These are phyloP conservation scores for Brachionus calyciflorus DNA, from an alignment of 1,140 invertebrate species.

Conservation along the genomic window DNA sequence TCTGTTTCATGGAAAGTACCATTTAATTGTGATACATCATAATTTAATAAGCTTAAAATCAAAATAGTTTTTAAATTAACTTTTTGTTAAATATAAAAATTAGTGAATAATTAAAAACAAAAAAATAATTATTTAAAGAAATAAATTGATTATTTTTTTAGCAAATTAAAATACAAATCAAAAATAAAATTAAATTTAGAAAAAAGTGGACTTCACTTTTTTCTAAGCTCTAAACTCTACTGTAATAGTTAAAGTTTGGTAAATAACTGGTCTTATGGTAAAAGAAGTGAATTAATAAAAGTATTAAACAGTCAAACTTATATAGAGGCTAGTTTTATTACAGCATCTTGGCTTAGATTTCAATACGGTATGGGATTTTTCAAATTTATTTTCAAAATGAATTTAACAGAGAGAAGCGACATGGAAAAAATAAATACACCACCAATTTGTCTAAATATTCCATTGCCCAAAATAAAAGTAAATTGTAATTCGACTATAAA, in stretches of 20 bases:
- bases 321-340: background rate
- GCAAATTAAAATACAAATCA: no score
- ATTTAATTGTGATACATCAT: background rate
- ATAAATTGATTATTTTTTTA: no score
- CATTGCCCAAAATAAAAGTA: background rate
- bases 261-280: constrained; percentile 5
- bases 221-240: background rate
- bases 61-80: no score
- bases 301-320: background rate
- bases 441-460: background rate
- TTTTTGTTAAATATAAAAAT: no score
- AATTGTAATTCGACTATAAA: background rate
- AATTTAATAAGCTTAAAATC: no score
- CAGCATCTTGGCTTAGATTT: background rate
- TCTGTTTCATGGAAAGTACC: background rate
- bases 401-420: background rate
- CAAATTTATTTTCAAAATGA: background rate
- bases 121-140: no score
- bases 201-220: background rate
- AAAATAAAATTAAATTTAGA: no score
- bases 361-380: background rate
- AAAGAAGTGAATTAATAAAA: background rate
- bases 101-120: no score
- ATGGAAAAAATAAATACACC: background rate
- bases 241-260: background rate